Conservation (phyloP, 2,797 vertebrate genomes). For the Heliangelus exortis region DNA sequence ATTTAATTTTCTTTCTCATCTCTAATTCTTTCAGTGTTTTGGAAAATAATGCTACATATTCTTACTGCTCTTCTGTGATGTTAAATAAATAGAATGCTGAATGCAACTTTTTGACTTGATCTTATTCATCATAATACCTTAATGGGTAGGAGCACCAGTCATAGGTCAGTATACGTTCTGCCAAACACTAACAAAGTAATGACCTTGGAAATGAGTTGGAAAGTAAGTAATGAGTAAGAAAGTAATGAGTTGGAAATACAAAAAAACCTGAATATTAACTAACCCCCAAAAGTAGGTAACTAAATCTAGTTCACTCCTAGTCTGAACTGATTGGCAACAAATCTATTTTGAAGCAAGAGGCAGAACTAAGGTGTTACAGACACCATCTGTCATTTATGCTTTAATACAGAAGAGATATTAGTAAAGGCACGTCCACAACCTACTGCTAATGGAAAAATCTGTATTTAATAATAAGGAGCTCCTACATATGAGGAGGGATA, state of each 20-base stretch:
- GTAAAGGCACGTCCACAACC: neutral
- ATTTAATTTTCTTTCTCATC: neutral
- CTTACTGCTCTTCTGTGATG: neutral
- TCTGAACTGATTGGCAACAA: constrained; percentile 16
- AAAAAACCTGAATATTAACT: neutral
- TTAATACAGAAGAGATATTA: neutral
- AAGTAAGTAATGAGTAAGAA: neutral
- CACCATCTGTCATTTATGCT: constrained; percentile 3
- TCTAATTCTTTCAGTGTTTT: neutral
- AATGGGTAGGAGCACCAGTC: neutral
- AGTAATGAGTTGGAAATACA: neutral
- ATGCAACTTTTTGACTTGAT: neutral
- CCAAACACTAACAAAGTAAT: neutral
- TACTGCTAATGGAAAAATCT: neutral
- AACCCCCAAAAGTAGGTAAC: neutral
- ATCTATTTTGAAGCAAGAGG: constrained; percentile 24
- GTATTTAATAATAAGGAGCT: neutral
- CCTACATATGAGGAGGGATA: neutral
- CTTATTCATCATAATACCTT: neutral
- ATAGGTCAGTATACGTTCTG: neutral
- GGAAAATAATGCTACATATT: neutral
- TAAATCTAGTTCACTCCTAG: neutral
- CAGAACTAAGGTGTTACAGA: constrained; percentile 15
- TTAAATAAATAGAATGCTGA: neutral
- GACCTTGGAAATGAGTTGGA: neutral